phyloP scores from a whole-genome alignment of 2,797 vertebrate genomes.

The Diplodus sargus region DNA sequence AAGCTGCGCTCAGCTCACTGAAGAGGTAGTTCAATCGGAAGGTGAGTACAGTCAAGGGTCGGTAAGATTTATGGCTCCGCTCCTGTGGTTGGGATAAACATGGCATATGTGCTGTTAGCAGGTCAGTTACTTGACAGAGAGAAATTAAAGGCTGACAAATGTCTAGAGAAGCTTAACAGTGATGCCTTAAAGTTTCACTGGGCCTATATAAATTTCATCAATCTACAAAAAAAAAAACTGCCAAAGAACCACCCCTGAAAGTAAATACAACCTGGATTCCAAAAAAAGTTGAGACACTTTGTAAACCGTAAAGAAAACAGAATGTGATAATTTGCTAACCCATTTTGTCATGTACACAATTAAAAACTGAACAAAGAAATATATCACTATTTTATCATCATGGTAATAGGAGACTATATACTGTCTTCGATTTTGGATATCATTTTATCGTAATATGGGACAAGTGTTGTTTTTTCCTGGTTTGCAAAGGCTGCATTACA shows the following conservation, averaged over 20 bases:
- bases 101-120: background rate
- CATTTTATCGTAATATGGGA: too few relatives aligned
- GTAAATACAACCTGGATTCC: too few relatives aligned
- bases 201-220: background rate
- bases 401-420: too few relatives aligned
- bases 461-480: too few relatives aligned
- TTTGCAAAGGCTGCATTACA: too few relatives aligned
- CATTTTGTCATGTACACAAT: too few relatives aligned
- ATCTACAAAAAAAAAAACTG: background rate
- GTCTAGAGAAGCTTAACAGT: background rate
- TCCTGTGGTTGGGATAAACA: constrained; percentile 84
- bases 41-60: constrained; percentile 96
- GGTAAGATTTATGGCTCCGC: constrained; percentile 97
- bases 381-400: too few relatives aligned
- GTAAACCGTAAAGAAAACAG: too few relatives aligned
- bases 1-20: constrained; percentile 92
- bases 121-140: background rate
- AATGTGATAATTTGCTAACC: too few relatives aligned
- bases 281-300: too few relatives aligned
- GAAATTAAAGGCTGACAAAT: background rate
- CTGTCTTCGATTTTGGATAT: too few relatives aligned
- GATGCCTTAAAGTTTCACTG: background rate
- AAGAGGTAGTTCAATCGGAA: constrained; percentile 97
- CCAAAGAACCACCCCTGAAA: background rate
- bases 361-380: too few relatives aligned